phyloP scores from a whole-genome alignment of 2,797 vertebrate species.

The Acipenser transmontanus region DNA sequence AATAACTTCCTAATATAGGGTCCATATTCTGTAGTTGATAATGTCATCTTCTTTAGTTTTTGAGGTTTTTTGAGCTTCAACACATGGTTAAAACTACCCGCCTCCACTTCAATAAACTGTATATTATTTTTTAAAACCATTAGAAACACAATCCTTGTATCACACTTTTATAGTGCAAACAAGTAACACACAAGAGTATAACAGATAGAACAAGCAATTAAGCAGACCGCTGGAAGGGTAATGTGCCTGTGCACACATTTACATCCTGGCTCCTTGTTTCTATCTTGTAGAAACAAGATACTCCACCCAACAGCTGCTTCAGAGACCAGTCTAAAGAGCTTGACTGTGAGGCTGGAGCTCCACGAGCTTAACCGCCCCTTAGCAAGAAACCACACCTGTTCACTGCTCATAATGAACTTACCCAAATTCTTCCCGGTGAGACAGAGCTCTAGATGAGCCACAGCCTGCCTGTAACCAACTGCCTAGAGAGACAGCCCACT shows the following conservation, averaged over 20 bases:
- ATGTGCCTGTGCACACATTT: constrained; percentile 7
- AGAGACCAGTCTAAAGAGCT: constrained; percentile 26
- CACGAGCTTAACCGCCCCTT: constrained; percentile 19
- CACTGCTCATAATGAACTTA: constrained; percentile 28
- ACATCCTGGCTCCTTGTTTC: constrained; percentile 18
- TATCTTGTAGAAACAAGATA: constrained; percentile 22
- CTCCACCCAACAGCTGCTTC: constrained; percentile 25
- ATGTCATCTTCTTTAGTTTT: too few species aligned
- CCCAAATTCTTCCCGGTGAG: constrained; percentile 8
- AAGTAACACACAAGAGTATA: not conserved
- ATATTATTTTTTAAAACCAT: too few species aligned
- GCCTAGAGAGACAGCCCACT: too few species aligned
- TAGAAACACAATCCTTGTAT: not conserved
- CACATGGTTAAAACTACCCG: too few species aligned
- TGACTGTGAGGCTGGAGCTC: constrained; percentile 15
- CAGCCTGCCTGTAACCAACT: not conserved
- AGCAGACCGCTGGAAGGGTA: not conserved
- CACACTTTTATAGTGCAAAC: not conserved
- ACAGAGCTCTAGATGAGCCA: constrained; percentile 6
- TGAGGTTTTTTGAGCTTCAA: too few species aligned
- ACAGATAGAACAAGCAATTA: not conserved
- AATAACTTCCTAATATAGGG: too few species aligned
- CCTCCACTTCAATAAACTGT: too few species aligned
- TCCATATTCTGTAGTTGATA: too few species aligned
- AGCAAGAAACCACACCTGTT: constrained; percentile 29